Percentiles rank a stretch among this genome's conserved stretches.
These are phyloP conservation scores for Porites divaricata DNA, from an alignment of 92 coral and sea anemone genomes.

Conservation along the genomic window DNA sequence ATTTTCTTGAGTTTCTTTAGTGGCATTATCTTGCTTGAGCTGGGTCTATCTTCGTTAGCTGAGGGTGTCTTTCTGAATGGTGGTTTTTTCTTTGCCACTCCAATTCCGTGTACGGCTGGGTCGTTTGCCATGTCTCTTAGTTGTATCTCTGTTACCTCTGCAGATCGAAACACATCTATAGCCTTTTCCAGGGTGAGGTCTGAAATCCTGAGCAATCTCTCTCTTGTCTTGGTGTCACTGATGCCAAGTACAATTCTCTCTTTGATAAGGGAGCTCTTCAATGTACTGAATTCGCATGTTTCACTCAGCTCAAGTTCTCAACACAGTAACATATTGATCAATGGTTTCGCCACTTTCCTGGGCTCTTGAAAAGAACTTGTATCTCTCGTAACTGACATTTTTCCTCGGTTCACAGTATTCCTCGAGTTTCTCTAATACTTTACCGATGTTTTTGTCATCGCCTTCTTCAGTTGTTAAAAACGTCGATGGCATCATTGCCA, in stretches of 20 bases:
- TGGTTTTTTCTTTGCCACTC: too few species aligned
- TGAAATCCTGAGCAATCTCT: too few species aligned
- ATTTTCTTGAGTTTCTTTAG: too few species aligned
- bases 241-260: conserved; percentile 48
- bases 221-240: background rate
- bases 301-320: conserved; percentile 18
- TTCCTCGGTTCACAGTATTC: conserved; percentile 56
- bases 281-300: too few species aligned
- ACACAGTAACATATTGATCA: conserved; percentile 44
- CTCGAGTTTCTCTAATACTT: conserved; percentile 41
- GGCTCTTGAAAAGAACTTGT: background rate
- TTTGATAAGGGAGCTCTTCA: background rate
- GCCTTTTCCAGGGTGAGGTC: too few species aligned
- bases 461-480: conserved; percentile 47
- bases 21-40: too few species aligned
- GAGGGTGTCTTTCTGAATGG: too few species aligned
- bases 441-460: conserved; percentile 49
- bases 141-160: background rate
- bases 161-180: too few species aligned
- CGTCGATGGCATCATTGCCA: conserved; percentile 50
- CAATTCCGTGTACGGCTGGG: too few species aligned
- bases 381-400: conserved; percentile 42
- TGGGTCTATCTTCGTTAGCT: too few species aligned
- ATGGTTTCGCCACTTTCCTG: background rate
- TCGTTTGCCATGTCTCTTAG: too few species aligned